Conservation (phyloP, 2,888 invertebrate species). For the Cepaea hortensis region DNA sequence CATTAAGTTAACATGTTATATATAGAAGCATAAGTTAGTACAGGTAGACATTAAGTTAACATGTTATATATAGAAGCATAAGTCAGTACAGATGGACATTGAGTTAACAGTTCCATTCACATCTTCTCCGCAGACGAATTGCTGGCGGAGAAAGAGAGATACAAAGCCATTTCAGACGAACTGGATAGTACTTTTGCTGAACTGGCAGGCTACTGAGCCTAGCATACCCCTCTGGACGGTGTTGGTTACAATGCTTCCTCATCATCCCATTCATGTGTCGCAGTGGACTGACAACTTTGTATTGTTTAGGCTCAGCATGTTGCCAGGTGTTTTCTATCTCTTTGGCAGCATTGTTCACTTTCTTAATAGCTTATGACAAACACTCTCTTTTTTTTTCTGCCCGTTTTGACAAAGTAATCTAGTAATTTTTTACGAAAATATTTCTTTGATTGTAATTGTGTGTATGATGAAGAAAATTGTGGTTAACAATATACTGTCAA, state of each 20-base stretch:
- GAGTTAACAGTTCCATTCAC: no score
- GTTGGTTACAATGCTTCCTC: constrained; percentile 47
- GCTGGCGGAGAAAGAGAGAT: constrained; percentile 91
- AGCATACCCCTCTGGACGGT: constrained; percentile 18
- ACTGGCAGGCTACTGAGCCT: constrained; percentile 92
- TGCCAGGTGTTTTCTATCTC: constrained; percentile 38
- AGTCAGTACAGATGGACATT: neutral
- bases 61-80: neutral
- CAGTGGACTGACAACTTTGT: constrained; percentile 31
- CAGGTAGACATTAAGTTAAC: no score
- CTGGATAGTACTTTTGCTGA: constrained; percentile 97
- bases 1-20: no score
- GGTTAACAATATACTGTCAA: constrained; percentile 41
- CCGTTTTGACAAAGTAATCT: constrained; percentile 31
- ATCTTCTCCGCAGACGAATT: constrained; percentile 77
- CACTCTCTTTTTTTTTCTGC: constrained; percentile 34
- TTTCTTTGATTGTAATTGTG: constrained; percentile 37
- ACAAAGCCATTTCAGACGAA: constrained; percentile 98
- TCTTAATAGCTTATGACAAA: constrained; percentile 26
- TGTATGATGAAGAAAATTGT: constrained; percentile 53
- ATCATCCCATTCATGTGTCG: constrained; percentile 49
- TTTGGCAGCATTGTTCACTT: constrained; percentile 45
- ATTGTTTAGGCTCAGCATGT: constrained; percentile 45
- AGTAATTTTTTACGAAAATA: constrained; percentile 16
- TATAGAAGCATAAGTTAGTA: no score